Base-by-base conservation (phyloP, 2,888 invertebrate species). In the Mamestra brassicae region DNA sequence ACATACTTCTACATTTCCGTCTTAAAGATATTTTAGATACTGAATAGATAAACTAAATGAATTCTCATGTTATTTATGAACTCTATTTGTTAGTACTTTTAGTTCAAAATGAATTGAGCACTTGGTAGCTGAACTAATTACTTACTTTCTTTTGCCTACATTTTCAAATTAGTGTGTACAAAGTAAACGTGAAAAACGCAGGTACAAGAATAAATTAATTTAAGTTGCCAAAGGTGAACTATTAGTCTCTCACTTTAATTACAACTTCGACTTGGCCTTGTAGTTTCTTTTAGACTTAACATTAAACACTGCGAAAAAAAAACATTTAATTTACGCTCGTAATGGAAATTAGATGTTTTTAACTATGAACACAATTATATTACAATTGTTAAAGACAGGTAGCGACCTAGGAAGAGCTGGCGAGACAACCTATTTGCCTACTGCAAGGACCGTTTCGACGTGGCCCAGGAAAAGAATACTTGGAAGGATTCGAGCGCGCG, bases 221-320 rank as follows among this genome's bases (percentile, higher is more conserved):
- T 65, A 69, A 83, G 68, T 71, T 78, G 65, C 73, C 72, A 66
- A 82, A 82, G 69, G 69, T 66, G 55, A 77, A 76, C 83, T 76
- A 74, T 74, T 85, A 81, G 81, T 76, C 83, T 86, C 73, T 71
- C 55, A 71, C 70, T 78, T 74, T 81, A 84, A 79, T 88, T 89
- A 88, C 83, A 79, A 86, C 86, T 89, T 87, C 79, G 76, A 81
- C 80, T 85, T 85, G 81, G 78, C 82, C 75, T 85, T 81, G 71
- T 80, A 81, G 85, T 78, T 79, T 52, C 11, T 78, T 78, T 68
- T 63, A 76, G 36, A 65, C 66, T 70, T 17, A 36, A 57, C 55
- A 77, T 63, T 47, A 57, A 80, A 77, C 66, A 66, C 3, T 52
- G 57, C 7, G 13, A 75, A 65, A 55, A 45, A 45, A n/a, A 45